Evolutionary conservation across 2,888 invertebrate genomes (phyloP).

Genomic region (Andrena bucephala): DNA sequence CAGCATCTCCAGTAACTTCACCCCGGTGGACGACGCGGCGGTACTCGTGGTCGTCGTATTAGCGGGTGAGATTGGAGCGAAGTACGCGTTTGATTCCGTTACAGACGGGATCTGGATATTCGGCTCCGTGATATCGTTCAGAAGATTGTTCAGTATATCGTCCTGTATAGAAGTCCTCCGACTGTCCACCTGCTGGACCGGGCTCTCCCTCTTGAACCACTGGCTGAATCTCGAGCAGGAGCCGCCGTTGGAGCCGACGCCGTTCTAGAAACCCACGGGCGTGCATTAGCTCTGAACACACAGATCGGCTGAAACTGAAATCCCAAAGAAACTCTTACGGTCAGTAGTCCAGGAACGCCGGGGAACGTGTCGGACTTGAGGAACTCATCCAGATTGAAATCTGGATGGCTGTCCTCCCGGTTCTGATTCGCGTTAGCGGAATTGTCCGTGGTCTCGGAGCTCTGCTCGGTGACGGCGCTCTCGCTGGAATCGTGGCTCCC

Average conservation of each 20-base stretch:
- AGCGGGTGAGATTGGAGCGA: constrained; percentile 90
- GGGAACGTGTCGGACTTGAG: constrained; percentile 93
- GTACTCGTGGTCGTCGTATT: constrained; percentile 84
- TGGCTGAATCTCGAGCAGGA: constrained; percentile 91
- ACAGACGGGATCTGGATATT: constrained; percentile 83
- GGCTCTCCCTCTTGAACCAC: constrained; percentile 92
- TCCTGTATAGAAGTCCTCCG: constrained; percentile 88
- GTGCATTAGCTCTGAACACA: not conserved
- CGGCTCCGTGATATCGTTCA: constrained; percentile 87
- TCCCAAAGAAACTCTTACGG: constrained; percentile 86
- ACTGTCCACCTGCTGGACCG: constrained; percentile 85
- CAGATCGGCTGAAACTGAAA: not conserved
- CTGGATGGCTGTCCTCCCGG: constrained; percentile 75
- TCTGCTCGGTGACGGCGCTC: constrained; percentile 69
- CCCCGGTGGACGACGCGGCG: constrained; percentile 78
- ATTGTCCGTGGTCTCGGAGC: constrained; percentile 69
- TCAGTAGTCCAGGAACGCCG: constrained; percentile 90
- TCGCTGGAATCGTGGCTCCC: constrained; percentile 71
- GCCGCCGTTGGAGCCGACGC: constrained; percentile 86
- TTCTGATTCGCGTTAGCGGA: constrained; percentile 70
- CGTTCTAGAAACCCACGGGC: constrained; percentile 86
- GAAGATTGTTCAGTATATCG: constrained; percentile 88
- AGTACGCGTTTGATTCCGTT: constrained; percentile 88
- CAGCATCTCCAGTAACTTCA: constrained; percentile 89
- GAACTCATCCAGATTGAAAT: constrained; percentile 94